Conservation (phyloP, 2,888 invertebrate species). For the Tuta absoluta region DNA sequence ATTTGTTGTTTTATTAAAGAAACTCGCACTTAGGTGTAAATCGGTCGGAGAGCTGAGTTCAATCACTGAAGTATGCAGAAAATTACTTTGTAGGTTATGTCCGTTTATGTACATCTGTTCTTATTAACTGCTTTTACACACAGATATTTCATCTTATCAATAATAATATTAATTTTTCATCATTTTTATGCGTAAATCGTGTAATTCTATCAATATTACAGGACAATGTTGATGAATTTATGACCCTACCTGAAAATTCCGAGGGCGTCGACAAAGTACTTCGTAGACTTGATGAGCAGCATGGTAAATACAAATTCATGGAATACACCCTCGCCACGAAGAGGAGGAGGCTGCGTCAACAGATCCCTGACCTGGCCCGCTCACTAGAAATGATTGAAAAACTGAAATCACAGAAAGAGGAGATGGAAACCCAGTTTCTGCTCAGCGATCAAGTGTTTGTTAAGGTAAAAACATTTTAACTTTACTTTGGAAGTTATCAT, state of each 20-base stretch:
- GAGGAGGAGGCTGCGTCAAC: conserved; percentile 91
- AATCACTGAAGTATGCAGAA: background rate
- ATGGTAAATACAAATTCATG: conserved; percentile 98
- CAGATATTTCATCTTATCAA: background rate
- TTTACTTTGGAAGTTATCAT: background rate
- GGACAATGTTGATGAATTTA: conserved; percentile 98
- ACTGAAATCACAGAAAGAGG: conserved; percentile 89
- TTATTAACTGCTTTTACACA: background rate
- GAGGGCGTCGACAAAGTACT: conserved; percentile 92
- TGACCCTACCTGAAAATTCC: conserved; percentile 90
- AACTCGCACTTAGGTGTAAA: background rate
- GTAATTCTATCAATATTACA: conserved; percentile 53
- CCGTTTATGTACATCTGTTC: background rate
- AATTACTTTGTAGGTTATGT: conserved; percentile 12
- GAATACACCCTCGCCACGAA: conserved; percentile 94
- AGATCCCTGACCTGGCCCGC: conserved; percentile 96
- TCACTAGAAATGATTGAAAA: conserved; percentile 96
- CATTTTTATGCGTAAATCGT: background rate
- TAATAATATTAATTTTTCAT: background rate
- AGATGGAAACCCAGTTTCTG: conserved; percentile 93
- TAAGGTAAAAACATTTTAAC: conserved; percentile 59
- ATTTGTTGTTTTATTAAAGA: background rate
- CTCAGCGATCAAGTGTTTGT: conserved; percentile 95
- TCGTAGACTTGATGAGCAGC: conserved; percentile 93
- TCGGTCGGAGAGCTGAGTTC: background rate